A percentile compares a stretch with the other conserved stretches of the same genome.
These are phyloP conservation scores for Druceiella hillmani DNA, from an alignment of 2,888 invertebrate species.

Conservation along the genomic window DNA sequence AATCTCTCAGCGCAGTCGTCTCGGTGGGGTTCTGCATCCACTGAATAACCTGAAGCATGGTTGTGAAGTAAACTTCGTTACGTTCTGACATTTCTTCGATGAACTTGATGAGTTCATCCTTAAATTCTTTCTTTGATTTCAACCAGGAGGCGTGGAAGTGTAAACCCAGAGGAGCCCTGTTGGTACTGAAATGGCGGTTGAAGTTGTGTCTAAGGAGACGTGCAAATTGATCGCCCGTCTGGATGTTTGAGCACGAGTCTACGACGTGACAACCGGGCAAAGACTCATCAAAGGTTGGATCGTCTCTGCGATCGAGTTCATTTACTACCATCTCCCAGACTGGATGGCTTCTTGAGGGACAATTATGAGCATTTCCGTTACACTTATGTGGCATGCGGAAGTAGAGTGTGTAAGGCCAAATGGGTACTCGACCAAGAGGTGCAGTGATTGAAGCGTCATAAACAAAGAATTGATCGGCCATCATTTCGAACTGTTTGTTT, in stretches of 20 bases:
- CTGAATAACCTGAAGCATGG: slow-evolving; percentile 85
- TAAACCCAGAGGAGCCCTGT: slow-evolving; percentile 87
- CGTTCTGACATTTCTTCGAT: slow-evolving; percentile 87
- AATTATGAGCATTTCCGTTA: slow-evolving; percentile 90
- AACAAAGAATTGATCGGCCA: slow-evolving; percentile 91
- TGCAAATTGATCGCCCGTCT: slow-evolving; percentile 85
- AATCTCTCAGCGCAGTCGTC: slow-evolving; percentile 77
- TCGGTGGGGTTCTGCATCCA: slow-evolving; percentile 97
- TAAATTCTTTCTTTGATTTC: slow-evolving; percentile 90
- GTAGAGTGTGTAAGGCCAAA: slow-evolving; percentile 97
- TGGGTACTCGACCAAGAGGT: slow-evolving; percentile 80
- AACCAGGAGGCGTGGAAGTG: slow-evolving; percentile 96
- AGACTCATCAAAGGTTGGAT: slow-evolving; percentile 89
- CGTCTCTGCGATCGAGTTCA: slow-evolving; percentile 88
- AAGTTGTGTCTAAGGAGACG: slow-evolving; percentile 90
- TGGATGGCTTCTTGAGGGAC: slow-evolving; percentile 84
- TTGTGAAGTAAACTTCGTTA: slow-evolving; percentile 91
- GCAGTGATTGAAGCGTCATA: slow-evolving; percentile 95
- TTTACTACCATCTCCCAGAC: slow-evolving; percentile 98
- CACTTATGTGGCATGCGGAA: slow-evolving; percentile 96
- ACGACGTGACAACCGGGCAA: slow-evolving; percentile 93
- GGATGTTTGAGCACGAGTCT: slow-evolving; percentile 90
- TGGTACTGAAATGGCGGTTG: slow-evolving; percentile 88
- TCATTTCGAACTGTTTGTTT: slow-evolving; percentile 95
- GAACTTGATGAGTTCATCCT: slow-evolving; percentile 86